Evolutionary conservation across 2,797 vertebrate genomes (phyloP).

Genomic region (Dendrocincla tyrannina): DNA sequence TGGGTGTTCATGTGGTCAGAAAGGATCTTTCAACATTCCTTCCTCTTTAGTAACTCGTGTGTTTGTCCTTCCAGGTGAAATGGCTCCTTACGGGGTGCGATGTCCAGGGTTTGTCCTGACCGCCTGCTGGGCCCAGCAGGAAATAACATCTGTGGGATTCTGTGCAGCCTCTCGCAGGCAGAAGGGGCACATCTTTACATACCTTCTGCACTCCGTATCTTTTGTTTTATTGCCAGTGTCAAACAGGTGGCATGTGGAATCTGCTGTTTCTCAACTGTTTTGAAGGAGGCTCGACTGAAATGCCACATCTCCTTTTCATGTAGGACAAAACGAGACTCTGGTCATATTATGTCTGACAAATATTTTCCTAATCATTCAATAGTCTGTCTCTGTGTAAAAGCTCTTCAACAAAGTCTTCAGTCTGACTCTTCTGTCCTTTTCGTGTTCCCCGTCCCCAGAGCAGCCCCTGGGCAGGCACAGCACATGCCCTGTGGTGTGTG

Average conservation of each 20-base stretch:
- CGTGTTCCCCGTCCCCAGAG: not conserved
- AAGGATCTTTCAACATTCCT: not conserved
- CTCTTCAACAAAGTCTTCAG: not conserved
- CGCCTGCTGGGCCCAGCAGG: not conserved
- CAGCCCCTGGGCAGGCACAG: not conserved
- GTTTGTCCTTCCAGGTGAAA: not conserved
- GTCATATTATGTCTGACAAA: not conserved
- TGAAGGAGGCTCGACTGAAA: not conserved
- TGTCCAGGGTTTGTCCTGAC: not conserved
- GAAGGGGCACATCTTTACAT: not conserved
- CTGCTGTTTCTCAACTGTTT: conserved; percentile 16
- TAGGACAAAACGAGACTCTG: not conserved
- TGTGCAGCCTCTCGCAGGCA: not conserved
- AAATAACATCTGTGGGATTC: not conserved
- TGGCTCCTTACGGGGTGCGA: not conserved
- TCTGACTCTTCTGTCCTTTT: not conserved
- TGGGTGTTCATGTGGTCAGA: not conserved
- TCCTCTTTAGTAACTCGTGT: not conserved
- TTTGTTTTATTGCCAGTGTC: not conserved
- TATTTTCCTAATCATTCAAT: not conserved
- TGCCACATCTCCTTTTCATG: not conserved
- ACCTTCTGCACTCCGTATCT: conserved; percentile 11
- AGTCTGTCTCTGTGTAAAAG: not conserved
- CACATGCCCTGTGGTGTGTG: not conserved
- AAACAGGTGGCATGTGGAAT: not conserved